A percentile compares a stretch with the other conserved stretches of the same genome.
Conservation (phyloP, 1,140 invertebrate genomes). For the Euura saliciscinereae region DNA sequence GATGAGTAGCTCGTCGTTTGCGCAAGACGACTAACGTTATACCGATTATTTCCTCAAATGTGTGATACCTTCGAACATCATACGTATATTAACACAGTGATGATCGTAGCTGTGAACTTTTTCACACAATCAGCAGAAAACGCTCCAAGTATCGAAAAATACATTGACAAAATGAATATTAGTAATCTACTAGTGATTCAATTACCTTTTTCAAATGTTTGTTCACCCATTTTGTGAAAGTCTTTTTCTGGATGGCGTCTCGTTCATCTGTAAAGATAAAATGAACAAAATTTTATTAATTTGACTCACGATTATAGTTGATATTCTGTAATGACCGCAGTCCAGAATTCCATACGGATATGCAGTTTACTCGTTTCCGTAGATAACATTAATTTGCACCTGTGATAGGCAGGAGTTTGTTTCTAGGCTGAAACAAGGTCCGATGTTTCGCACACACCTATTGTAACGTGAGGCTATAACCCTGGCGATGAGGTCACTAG, state of each 20-base stretch:
- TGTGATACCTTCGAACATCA: neutral
- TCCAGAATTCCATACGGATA: too few species aligned
- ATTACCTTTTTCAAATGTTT: constrained; percentile 99
- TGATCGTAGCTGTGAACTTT: neutral
- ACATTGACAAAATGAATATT: neutral
- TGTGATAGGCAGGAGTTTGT: too few species aligned
- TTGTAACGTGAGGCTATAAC: neutral
- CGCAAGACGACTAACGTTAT: neutral
- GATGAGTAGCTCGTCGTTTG: neutral
- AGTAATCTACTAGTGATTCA: constrained; percentile 6
- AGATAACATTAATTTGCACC: too few species aligned
- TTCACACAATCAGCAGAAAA: too few species aligned
- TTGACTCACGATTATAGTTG: neutral
- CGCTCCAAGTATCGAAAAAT: neutral
- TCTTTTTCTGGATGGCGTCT: constrained; percentile 99
- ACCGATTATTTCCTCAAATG: neutral
- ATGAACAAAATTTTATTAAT: constrained; percentile 4
- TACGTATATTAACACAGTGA: neutral
- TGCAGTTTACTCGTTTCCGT: too few species aligned
- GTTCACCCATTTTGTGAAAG: constrained; percentile 99
- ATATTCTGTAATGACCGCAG: neutral
- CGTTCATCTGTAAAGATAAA: constrained; percentile 87
- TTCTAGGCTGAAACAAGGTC: too few species aligned
- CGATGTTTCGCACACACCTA: too few species aligned
- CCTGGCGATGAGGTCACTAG: neutral